Conservation (phyloP, 2,797 vertebrate genomes). For the Tympanoctomys barrerae region DNA sequence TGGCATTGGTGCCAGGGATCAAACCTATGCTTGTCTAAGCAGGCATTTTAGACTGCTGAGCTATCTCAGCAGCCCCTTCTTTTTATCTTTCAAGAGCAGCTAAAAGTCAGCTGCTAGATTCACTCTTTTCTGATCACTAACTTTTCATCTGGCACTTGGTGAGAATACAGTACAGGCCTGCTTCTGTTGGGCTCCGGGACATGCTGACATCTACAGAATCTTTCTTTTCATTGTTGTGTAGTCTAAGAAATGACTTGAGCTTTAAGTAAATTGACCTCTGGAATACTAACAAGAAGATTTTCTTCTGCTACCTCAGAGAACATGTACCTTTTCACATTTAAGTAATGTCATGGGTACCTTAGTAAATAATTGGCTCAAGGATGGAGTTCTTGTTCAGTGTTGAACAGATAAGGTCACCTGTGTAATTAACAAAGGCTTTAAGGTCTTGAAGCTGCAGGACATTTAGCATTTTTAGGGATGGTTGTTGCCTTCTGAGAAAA, state of each 20-base stretch:
- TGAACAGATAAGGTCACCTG: constrained; percentile 58
- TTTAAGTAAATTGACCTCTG: constrained; percentile 28
- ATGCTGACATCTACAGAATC: neutral
- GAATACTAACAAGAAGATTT: constrained; percentile 51
- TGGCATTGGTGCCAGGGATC: too few species aligned
- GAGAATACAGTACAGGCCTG: neutral
- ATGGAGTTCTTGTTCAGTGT: constrained; percentile 44
- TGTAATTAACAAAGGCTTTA: constrained; percentile 43
- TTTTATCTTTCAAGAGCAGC: constrained; percentile 21
- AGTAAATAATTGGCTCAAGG: constrained; percentile 62
- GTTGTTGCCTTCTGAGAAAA: constrained; percentile 14
- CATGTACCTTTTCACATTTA: constrained; percentile 69
- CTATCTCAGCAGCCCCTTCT: neutral
- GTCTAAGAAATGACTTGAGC: neutral
- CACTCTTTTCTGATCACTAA: neutral
- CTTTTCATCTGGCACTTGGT: neutral
- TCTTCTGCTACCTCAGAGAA: neutral
- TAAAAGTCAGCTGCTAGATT: neutral
- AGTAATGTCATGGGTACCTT: constrained; percentile 48
- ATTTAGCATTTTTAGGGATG: constrained; percentile 43
- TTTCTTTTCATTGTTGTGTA: constrained; percentile 15
- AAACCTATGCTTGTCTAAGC: too few species aligned
- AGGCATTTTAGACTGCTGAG: too few species aligned
- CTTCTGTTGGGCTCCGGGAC: too few species aligned
- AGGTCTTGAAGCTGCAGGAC: constrained; percentile 18